Evolutionary conservation across 2,797 vertebrate genomes (phyloP).

Genomic region (Fistularia commersonii): DNA sequence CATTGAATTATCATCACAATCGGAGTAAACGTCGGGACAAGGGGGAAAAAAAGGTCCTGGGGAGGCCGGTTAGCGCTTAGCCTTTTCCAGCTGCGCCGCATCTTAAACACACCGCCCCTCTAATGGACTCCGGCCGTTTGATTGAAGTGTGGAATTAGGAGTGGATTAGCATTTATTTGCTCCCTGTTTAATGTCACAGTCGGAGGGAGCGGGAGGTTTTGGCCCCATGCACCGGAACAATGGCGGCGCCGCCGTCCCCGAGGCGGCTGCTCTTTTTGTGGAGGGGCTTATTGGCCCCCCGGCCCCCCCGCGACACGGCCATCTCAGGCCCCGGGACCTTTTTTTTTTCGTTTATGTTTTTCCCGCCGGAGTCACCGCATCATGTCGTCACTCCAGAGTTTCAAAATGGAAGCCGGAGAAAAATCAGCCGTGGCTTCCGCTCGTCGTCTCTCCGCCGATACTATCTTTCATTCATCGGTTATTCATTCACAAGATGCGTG

Average conservation of each 20-base stretch:
- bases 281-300: slow-evolving; percentile 56
- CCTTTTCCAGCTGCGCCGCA: slow-evolving; percentile 1
- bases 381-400: slow-evolving; percentile 73
- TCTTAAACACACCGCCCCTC: slow-evolving; percentile 36
- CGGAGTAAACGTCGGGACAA: no score
- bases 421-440: slow-evolving; percentile 76
- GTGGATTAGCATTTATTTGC: slow-evolving; percentile 46
- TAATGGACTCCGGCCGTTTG: slow-evolving; percentile 52
- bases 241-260: slow-evolving; percentile 39
- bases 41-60: no score
- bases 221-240: slow-evolving; percentile 45
- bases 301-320: slow-evolving; percentile 68
- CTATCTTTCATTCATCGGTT: no score
- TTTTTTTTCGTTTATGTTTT: no score
- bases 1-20: not conserved
- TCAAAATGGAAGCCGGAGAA: slow-evolving; percentile 71
- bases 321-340: slow-evolving; percentile 65
- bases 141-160: slow-evolving; percentile 50
- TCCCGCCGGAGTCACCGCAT: slow-evolving; percentile 71
- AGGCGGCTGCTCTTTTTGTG: slow-evolving; percentile 54
- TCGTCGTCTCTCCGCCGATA: no score
- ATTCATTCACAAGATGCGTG: no score
- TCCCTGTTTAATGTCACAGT: slow-evolving; percentile 52
- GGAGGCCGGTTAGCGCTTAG: not conserved
- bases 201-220: slow-evolving; percentile 44